Evolutionary conservation across 2,888 invertebrate species (phyloP), one percentile per base, ranked within the genome.

Genomic region (Tuta absoluta): DNA sequence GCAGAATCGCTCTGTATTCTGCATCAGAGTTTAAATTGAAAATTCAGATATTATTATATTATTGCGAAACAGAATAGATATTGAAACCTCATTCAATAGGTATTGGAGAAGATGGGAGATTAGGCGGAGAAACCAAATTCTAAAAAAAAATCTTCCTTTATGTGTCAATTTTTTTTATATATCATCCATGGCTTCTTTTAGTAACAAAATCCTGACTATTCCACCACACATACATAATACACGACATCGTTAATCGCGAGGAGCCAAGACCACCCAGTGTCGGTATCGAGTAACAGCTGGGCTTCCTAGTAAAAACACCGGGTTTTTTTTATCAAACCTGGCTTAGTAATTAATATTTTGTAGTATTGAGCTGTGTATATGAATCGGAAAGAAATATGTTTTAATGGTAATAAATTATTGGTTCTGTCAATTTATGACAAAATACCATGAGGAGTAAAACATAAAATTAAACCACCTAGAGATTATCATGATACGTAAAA

Each of bases 201-300:
- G 56, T 33, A 56, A 56, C 56, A 17, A 17, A 24, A 56, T 24
- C 56, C 56, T 56, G 33, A 57, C 23, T 41, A 58, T 58, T 41
- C 41, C 41, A 41, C 23, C 48, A n/a, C 11, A 58, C 58, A 45
- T 60, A 45, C 60, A 60, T 45, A 60, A 60, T 60, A 10, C 1
- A 17, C 48, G 60, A 17, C 59, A 56, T 38, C 58, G 38, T 38
- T 58, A 58, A 58, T 58, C 58, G 37, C 37, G 21, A 21, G 23
- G 56, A 24, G 0, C 24, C n/a, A 14, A 38, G 58, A 58, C 58
- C 58, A 58, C 58, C 58, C 58, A 38, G 58, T 14, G 11, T 19
- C 21, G 11, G 24, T 58, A 58, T 58, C 58, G 23, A 37, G 38
- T 58, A 21, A 58, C 58, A 58, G 24, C 33, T 8, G 56, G 57